Conservation (phyloP, 2,888 invertebrate species). For the Silvanus unidentatus region DNA sequence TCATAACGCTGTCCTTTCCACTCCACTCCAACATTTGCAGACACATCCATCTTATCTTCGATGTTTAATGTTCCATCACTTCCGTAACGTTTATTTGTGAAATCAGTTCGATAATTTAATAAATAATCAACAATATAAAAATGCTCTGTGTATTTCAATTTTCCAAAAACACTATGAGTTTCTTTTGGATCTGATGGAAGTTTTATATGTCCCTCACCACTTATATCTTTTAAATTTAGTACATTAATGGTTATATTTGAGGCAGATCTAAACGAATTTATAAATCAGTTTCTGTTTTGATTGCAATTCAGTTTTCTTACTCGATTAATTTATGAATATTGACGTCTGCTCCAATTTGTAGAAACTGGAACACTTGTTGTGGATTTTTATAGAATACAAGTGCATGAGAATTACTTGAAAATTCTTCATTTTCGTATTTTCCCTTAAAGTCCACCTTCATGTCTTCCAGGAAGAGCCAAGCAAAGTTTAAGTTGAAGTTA, state of each 20-base stretch:
- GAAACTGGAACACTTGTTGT: slow-evolving; percentile 45
- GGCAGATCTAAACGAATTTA: slow-evolving; percentile 23
- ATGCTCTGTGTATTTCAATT: slow-evolving; percentile 44
- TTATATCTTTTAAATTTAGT: slow-evolving; percentile 49
- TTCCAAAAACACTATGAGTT: slow-evolving; percentile 53
- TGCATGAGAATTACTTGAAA: slow-evolving; percentile 45
- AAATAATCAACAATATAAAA: slow-evolving; percentile 46
- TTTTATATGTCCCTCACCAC: slow-evolving; percentile 51
- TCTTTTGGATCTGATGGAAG: slow-evolving; percentile 61
- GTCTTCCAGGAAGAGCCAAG: slow-evolving; percentile 50
- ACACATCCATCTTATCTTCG: slow-evolving; percentile 39
- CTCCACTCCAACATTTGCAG: slow-evolving; percentile 53
- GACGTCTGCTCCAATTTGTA: slow-evolving; percentile 52
- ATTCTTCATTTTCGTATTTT: slow-evolving; percentile 40
- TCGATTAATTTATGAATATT: slow-evolving; percentile 55
- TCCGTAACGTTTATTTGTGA: slow-evolving; percentile 52
- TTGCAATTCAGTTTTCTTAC: slow-evolving; percentile 26
- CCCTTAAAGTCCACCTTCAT: slow-evolving; percentile 49
- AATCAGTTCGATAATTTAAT: slow-evolving; percentile 52
- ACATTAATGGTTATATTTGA: slow-evolving; percentile 49
- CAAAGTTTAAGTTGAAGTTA: slow-evolving; percentile 48
- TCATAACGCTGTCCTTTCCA: slow-evolving; percentile 56
- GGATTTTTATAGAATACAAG: slow-evolving; percentile 53
- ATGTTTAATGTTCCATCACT: slow-evolving; percentile 53
- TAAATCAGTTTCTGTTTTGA: background rate